A percentile compares a stretch with the other conserved stretches of the same genome.
phyloP scores from a whole-genome alignment of 2,888 invertebrate species.

The Campoplex capitator region DNA sequence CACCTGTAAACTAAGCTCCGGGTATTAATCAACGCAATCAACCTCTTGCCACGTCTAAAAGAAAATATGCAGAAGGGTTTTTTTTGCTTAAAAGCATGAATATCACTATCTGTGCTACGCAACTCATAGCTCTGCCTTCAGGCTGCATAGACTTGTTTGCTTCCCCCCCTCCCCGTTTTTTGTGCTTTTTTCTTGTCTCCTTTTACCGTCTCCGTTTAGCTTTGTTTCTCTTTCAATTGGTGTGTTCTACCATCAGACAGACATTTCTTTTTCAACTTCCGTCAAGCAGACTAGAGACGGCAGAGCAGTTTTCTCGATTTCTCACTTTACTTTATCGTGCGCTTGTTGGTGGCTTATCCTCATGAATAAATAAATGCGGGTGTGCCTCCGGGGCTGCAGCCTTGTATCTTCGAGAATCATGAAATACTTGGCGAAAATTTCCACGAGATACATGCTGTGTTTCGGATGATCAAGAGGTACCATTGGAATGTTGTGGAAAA shows the following conservation, averaged over 20 bases:
- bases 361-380: slow-evolving; percentile 62
- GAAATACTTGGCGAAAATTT: slow-evolving; percentile 4
- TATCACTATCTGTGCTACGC: slow-evolving; percentile 19
- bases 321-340: slow-evolving; percentile 57
- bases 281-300: background rate
- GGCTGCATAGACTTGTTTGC: slow-evolving; percentile 39
- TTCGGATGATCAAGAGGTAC: background rate
- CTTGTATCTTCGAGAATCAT: slow-evolving; percentile 3
- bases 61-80: slow-evolving; percentile 13
- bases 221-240: slow-evolving; percentile 53
- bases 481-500: background rate
- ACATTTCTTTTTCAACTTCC: slow-evolving; percentile 47
- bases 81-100: slow-evolving; percentile 21
- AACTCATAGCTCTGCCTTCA: slow-evolving; percentile 39
- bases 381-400: slow-evolving; percentile 25
- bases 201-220: slow-evolving; percentile 22
- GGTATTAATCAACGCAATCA: slow-evolving; percentile 67
- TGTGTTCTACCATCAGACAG: slow-evolving; percentile 34
- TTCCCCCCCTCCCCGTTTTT: background rate
- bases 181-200: slow-evolving; percentile 25
- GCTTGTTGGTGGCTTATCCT: slow-evolving; percentile 25
- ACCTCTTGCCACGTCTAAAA: slow-evolving; percentile 14
- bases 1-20: slow-evolving; percentile 64
- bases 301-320: slow-evolving; percentile 32
- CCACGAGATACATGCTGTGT: background rate